These are phyloP conservation scores for Phthorimaea operculella DNA, from an alignment of 1,140 invertebrate species.

Conservation along the genomic window DNA sequence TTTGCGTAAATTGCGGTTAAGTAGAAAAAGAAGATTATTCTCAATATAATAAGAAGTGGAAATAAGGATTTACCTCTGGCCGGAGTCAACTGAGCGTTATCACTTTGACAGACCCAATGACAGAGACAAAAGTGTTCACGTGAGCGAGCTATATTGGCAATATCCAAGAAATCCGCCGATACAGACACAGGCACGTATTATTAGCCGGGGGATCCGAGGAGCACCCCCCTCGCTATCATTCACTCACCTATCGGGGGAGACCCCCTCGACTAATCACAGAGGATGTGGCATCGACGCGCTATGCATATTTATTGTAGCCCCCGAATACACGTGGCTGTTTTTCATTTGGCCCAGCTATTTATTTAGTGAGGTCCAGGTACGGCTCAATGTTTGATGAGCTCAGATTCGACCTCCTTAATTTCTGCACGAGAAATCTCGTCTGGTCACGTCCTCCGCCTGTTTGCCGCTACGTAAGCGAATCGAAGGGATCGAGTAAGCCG, in stretches of 20 bases:
- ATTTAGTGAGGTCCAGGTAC: conserved; percentile 56
- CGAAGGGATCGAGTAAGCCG: conserved; percentile 25
- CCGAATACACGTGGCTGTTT: conserved; percentile 62
- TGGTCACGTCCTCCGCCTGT: conserved; percentile 35
- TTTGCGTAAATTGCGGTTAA: too few relatives aligned
- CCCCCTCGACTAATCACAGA: conserved; percentile 61
- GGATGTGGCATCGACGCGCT: conserved; percentile 62
- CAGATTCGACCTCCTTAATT: conserved; percentile 52
- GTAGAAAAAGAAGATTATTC: too few relatives aligned
- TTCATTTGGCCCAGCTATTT: conserved; percentile 61
- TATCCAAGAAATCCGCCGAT: conserved; percentile 61
- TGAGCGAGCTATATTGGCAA: conserved; percentile 62
- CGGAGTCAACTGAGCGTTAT: conserved; percentile 6
- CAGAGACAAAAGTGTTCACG: conserved; percentile 58
- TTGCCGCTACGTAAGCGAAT: conserved; percentile 25
- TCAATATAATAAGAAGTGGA: too few relatives aligned
- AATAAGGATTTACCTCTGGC: not conserved
- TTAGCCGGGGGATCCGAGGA: conserved; percentile 56
- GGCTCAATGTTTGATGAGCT: conserved; percentile 62
- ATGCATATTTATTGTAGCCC: conserved; percentile 65
- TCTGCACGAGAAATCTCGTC: conserved; percentile 31
- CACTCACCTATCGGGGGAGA: conserved; percentile 55
- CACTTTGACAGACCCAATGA: conserved; percentile 26
- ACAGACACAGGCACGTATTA: conserved; percentile 59
- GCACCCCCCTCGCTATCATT: conserved; percentile 58